Evolutionary conservation across 2,797 vertebrate genomes (phyloP).

Genomic region (Buceros bicornis): DNA sequence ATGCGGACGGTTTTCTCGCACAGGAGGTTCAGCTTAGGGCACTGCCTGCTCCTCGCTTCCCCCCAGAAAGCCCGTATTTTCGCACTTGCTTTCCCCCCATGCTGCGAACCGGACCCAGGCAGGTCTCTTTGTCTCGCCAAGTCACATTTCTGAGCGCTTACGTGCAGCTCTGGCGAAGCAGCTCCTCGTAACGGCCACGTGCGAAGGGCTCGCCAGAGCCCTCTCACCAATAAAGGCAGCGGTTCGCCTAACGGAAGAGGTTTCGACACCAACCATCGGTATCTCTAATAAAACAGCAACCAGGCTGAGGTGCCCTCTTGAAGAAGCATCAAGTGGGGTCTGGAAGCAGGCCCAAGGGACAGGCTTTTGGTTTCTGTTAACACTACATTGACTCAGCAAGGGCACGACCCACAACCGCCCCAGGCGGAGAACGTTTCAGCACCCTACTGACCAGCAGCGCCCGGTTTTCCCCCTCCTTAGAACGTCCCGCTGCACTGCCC

Average conservation of each 20-base stretch:
- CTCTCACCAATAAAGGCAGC: rapidly evolving
- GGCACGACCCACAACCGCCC: not conserved
- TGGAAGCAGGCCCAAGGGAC: not conserved
- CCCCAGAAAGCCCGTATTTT: not conserved
- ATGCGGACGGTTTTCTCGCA: slow-evolving; percentile 4
- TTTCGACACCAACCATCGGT: no score
- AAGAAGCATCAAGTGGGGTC: not conserved
- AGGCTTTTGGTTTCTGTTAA: not conserved
- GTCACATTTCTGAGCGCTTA: not conserved
- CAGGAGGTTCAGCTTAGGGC: not conserved
- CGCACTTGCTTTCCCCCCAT: not conserved
- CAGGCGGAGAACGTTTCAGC: not conserved
- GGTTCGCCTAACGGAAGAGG: not conserved
- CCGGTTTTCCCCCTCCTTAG: rapidly evolving
- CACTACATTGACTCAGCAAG: not conserved
- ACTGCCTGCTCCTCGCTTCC: not conserved
- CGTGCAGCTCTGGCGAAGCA: not conserved
- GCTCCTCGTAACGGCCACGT: rapidly evolving
- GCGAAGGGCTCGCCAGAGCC: rapidly evolving
- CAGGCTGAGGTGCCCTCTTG: not conserved
- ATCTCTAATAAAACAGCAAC: not conserved
- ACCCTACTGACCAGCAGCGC: not conserved
- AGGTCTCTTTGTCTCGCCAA: not conserved
- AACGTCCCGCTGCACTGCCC: not conserved
- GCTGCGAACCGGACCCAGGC: not conserved